A percentile compares a stretch with the other conserved stretches of the same genome.
These are phyloP conservation scores for Propithecus deckenii DNA, from an alignment of 2,797 vertebrate species.

Conservation along the genomic window DNA sequence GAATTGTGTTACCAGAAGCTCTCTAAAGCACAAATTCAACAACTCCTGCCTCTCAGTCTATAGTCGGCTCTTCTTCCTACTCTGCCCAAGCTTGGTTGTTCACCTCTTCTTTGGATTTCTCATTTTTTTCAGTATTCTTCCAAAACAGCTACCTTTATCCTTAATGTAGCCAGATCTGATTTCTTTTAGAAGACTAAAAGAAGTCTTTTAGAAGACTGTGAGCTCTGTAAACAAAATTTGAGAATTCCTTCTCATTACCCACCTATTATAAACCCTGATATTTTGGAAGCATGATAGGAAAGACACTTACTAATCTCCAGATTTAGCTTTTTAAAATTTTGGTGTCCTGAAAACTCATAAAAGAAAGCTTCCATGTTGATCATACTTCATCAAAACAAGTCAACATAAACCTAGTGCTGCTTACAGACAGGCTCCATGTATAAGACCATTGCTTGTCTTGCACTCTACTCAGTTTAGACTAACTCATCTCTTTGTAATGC, in stretches of 20 bases:
- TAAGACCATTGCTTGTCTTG: slow-evolving; percentile 5
- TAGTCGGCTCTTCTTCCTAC: not conserved
- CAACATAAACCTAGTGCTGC: not conserved
- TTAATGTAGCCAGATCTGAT: not conserved
- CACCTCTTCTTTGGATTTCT: not conserved
- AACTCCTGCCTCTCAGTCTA: not conserved
- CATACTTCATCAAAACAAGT: slow-evolving; percentile 36
- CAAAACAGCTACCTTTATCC: not conserved
- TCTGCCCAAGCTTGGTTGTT: not conserved
- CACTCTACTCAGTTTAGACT: slow-evolving; percentile 9
- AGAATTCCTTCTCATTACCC: not conserved
- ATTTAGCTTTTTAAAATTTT: not conserved
- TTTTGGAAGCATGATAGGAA: slow-evolving; percentile 22
- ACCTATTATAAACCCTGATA: not conserved
- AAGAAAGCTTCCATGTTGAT: not conserved
- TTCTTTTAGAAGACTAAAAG: not conserved
- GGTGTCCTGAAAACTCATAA: not conserved
- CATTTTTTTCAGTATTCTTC: not conserved
- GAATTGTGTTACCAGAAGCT: not conserved
- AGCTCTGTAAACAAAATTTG: not conserved
- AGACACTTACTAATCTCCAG: not conserved
- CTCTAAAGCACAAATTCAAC: not conserved
- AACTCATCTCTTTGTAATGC: slow-evolving; percentile 72
- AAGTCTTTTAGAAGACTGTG: not conserved
- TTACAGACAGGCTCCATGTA: not conserved